Evolutionary conservation across 2,888 invertebrate genomes (phyloP).

Genomic region (Deilephila porcellus): DNA sequence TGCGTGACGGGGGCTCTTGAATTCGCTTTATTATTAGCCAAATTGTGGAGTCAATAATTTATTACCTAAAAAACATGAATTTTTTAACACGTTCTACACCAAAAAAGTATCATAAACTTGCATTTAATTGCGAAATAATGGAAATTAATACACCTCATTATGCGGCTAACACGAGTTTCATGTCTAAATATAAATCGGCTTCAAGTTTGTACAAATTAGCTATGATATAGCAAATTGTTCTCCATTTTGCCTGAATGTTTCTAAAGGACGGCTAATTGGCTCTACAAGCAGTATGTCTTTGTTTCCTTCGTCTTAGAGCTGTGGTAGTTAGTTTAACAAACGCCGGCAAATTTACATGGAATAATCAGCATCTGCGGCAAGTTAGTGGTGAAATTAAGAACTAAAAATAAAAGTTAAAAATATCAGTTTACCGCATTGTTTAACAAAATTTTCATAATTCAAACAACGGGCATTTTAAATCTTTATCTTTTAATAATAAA

Average conservation of each 20-base stretch:
- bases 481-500: too few relatives aligned
- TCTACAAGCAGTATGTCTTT: not conserved
- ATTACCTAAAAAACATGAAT: too few relatives aligned
- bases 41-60: too few relatives aligned
- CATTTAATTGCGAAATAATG: slow-evolving; percentile 7
- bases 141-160: not conserved
- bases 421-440: too few relatives aligned
- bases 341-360: not conserved
- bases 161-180: slow-evolving; percentile 7
- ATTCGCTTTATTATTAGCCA: too few relatives aligned
- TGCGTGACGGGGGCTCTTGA: too few relatives aligned
- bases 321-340: too few relatives aligned
- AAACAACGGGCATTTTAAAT: too few relatives aligned
- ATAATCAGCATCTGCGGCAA: not conserved
- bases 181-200: slow-evolving; percentile 9
- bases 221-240: slow-evolving; percentile 14
- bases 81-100: too few relatives aligned
- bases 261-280: not conserved
- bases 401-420: too few relatives aligned
- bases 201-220: not conserved
- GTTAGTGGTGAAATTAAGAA: too few relatives aligned
- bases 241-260: not conserved
- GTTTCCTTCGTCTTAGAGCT: not conserved
- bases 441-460: too few relatives aligned
- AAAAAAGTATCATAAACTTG: not conserved